Base-by-base conservation (phyloP, 1,140 invertebrate genomes). In the Tetramorium alpestre region DNA sequence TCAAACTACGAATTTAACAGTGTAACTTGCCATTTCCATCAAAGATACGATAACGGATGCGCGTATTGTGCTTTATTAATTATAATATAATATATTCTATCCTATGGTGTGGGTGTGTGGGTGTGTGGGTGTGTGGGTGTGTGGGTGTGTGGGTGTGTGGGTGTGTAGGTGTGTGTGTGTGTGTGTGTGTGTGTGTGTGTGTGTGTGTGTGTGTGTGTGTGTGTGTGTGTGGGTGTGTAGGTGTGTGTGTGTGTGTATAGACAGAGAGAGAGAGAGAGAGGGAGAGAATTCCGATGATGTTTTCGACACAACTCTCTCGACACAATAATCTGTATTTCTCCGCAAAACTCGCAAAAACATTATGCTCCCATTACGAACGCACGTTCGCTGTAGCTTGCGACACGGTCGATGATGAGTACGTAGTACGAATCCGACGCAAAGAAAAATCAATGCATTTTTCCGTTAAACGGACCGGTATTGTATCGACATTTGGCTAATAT, bases 401-500 rank as follows among this genome's bases (percentile, higher is more conserved):
- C 18, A 22, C 38, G 22, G n/a, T 60, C 65, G 65, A 49, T 4
- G 13, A 62, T 16, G 65, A 18, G 16, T 38, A 67, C 18, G 18
- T 8, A 10, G 18, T 25, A 54, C 25, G 67, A 47, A 60, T 82
- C 41, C 10, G 11, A 38, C 13, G 38, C 11, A 11, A 6, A 22
- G 18, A 41, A 56, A 69, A 60, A 70, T n/a, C n/a, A 1, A 49
- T 22, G 80, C 41, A 25, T 73, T 72, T 80, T 33, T 72, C 54
- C 10, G 41, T 75, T 49, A 75, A 84, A 62, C 69, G 54, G 47
- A 47, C 22, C 51, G 25, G 18, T 75, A 84, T 84, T 60, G 54
- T 75, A 84, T 84, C 69, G 80, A 84, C 54, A 75, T 25, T 44
- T 44, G 54, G 18, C 67, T 82, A 84, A 81, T 69, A 81, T 16